phyloP scores from a whole-genome alignment of 1,140 invertebrate genomes.

The Laupala kohalensis region DNA sequence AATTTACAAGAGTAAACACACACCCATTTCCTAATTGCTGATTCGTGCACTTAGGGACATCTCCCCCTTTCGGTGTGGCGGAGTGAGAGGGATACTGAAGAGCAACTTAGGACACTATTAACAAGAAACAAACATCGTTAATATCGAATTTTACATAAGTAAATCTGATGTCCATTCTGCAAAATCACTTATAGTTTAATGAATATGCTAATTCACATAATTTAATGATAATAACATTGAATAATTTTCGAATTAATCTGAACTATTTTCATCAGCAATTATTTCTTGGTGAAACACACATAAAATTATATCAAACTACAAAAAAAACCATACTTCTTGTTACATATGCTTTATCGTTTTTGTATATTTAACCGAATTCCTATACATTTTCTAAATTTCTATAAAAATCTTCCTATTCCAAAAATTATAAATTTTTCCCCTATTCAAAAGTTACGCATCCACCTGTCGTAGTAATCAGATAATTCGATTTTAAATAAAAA shows the following conservation, averaged over 20 bases:
- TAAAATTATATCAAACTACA: neutral
- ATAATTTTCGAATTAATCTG: too few relatives aligned
- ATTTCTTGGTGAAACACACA: too few relatives aligned
- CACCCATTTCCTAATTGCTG: neutral
- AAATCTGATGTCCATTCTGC: too few relatives aligned
- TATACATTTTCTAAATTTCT: neutral
- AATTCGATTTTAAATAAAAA: neutral
- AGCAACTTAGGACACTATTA: too few relatives aligned
- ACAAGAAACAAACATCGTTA: too few relatives aligned
- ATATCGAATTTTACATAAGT: too few relatives aligned
- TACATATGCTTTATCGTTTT: neutral
- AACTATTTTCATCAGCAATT: too few relatives aligned
- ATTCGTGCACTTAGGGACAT: neutral
- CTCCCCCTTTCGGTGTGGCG: neutral
- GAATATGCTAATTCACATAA: too few relatives aligned
- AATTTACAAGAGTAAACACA: neutral
- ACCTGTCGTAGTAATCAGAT: too few relatives aligned
- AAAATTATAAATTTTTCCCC: neutral
- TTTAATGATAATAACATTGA: too few relatives aligned
- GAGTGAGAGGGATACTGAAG: neutral
- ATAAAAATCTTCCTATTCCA: neutral
- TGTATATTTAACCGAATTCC: neutral
- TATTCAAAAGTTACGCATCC: too few relatives aligned
- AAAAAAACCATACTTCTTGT: neutral
- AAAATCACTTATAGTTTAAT: too few relatives aligned